Evolutionary conservation across 2,888 invertebrate species (phyloP), one percentile per base, ranked within the genome.

Genomic region (Elegia similella): DNA sequence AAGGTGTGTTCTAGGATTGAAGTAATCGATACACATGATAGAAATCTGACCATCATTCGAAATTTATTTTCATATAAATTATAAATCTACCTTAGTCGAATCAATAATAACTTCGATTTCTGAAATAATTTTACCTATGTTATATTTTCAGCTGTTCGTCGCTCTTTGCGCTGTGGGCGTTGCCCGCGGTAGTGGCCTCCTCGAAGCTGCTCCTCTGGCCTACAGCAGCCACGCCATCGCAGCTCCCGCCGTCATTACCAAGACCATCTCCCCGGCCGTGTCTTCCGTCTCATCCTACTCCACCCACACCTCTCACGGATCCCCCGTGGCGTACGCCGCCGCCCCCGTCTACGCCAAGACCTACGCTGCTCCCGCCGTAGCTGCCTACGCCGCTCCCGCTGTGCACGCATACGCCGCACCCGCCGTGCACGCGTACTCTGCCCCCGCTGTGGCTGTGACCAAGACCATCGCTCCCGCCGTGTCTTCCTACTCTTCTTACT

Each of bases 151-250:
- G 93, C 78, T 93, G 71, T 85, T 94, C 79, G 82, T 93, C 64
- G 84, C 94, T 69, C 92, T 92, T 73, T 92, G 94, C 78, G 85
- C 92, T 68, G 81, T 94, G 86, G 93, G 94, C 67, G 84, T 92
- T 52, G 93, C 90, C 78, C 92, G 84, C 73, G 94, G 93, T 66
- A 92, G 95, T 64, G 79, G 92, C 62, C 78, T 94, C 58, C 75
- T 82, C 56, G 88, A 84, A 58, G 86, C 85, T 50, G 90, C 86
- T 62, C 89, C 88, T 16, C 72, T 89, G 67, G 86, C 86, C 67
- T 93, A 85, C 84, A 92, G 82, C 80, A 85, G 72, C 80, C 92
- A 80, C 63, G 79, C 78, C 52, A 62, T 75, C 66, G 82, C 84
- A 52, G 82, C 84, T n/a, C 85, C 86, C 52, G 84, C 84, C 29